Evolutionary conservation across 1,140 invertebrate genomes (phyloP).

Genomic region (Drosophila sulfurigaster): DNA sequence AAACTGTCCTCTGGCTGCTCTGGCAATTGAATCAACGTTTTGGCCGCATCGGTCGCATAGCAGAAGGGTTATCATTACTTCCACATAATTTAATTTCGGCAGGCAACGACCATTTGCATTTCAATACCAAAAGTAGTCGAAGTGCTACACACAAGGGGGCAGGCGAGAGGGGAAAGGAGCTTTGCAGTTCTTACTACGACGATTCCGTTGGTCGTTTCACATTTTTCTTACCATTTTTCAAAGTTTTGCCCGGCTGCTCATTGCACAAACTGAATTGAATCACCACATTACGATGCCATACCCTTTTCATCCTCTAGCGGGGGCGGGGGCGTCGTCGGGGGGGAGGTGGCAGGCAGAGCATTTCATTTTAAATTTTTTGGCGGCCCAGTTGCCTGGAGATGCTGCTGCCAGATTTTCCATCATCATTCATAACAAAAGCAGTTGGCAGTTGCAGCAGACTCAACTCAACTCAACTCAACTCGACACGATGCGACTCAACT

Average conservation of each 20-base stretch:
- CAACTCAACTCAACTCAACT: constrained; percentile 2
- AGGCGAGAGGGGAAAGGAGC: not conserved
- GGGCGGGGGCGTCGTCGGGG: not conserved
- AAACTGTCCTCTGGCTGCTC: constrained; percentile 24
- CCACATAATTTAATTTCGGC: constrained; percentile 84
- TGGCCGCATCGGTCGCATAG: constrained; percentile 49
- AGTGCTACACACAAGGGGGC: not conserved
- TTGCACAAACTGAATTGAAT: constrained; percentile 82
- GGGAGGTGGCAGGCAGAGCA: not conserved
- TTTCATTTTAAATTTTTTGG: constrained; percentile 55
- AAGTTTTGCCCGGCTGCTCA: constrained; percentile 75
- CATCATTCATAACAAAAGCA: constrained; percentile 83
- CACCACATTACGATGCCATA: constrained; percentile 58
- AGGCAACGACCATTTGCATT: constrained; percentile 81
- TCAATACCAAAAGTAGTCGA: constrained; percentile 69
- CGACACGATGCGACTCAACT: not conserved
- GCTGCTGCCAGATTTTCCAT: constrained; percentile 80
- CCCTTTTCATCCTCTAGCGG: constrained; percentile 20
- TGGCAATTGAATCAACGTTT: constrained; percentile 51
- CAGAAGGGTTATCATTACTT: constrained; percentile 84
- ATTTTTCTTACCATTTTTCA: constrained; percentile 69
- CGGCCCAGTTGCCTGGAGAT: constrained; percentile 58
- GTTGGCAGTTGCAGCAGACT: constrained; percentile 76
- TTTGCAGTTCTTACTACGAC: constrained; percentile 1
- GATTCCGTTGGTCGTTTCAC: constrained; percentile 33